Evolutionary conservation across 2,797 vertebrate species (phyloP), one percentile per base, ranked within the genome.

Genomic region (Anguilla obscura): DNA sequence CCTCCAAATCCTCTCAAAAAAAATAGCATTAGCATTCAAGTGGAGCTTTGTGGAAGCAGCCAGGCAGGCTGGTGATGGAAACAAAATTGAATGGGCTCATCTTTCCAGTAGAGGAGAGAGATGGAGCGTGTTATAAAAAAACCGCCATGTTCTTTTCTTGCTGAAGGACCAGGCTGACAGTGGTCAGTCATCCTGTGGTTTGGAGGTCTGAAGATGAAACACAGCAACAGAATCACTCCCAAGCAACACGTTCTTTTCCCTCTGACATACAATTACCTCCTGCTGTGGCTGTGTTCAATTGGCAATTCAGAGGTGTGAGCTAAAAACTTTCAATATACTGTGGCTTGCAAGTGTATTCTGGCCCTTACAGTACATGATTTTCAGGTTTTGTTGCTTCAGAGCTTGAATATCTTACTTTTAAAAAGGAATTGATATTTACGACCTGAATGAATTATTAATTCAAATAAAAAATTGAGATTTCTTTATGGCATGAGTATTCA

Each of bases 21-120:
- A 87, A 89, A 18, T 88, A 18, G 33, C 87, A 79, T 85, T 56
- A 50, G 80, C 48, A 5, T 63, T 88, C 66, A 87, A 88, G 86
- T 76, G 89, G 79, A 89, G 76, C 33, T 86, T 89, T 52, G 84
- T 87, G 89, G 88, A 88, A 90, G 85, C 87, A 92, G 88, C 88
- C 74, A 86, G 74, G 84, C 79, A 88, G 90, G 90, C 33, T 84
- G 86, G 85, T 76, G 16, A n/a, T 30, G 27, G 85, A 54, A 21
- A 30, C 69, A 54, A 30, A 76, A 33, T 50, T 56, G 69, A 71
- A 33, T 69, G 40, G 89, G 88, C 85, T 90, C 48, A 66, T 90
- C 90, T 63, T 90, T 90, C 88, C 88, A 90, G 82, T 66, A 83
- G 88, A 90, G 89, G 91, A 93, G 92, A 92, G 92, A 89, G 92